Percentiles rank a stretch among this genome's conserved stretches.
phyloP scores from a whole-genome alignment of 2,797 vertebrate species.

The Myotis planiceps region DNA sequence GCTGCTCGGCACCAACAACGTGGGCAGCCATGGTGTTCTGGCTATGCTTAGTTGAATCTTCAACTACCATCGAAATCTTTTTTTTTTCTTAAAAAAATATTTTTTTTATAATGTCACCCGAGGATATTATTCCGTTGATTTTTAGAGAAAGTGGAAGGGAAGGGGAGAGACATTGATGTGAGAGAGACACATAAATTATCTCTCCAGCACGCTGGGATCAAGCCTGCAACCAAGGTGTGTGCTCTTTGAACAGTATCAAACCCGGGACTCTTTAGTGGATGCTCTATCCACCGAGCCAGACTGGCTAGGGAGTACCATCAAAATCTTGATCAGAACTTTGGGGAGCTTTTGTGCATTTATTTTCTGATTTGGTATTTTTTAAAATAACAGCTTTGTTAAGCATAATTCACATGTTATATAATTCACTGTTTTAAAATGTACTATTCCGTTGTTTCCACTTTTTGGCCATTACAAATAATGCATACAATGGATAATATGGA shows the following conservation, averaged over 20 bases:
- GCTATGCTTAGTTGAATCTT: not conserved
- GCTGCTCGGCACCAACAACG: not conserved
- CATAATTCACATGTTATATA: not conserved
- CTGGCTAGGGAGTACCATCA: not conserved
- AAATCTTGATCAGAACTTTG: not conserved
- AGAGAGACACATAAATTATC: no score
- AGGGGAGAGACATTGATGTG: no score
- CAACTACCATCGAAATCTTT: not conserved
- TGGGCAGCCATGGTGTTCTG: accelerated
- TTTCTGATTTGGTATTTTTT: not conserved
- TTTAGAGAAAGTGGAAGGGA: no score
- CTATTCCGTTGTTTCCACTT: not conserved
- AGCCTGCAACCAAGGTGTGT: no score
- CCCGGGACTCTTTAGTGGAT: no score
- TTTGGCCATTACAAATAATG: not conserved
- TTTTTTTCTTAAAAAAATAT: no score
- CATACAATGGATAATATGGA: no score
- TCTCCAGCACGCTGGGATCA: no score
- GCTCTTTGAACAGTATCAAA: no score
- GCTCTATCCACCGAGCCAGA: no score
- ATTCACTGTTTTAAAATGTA: not conserved
- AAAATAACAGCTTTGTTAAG: not conserved
- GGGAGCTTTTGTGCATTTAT: not conserved
- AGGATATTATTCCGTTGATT: no score
- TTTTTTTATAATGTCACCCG: no score